phyloP scores from a whole-genome alignment of 2,888 invertebrate species.

The Clostera curtula region DNA sequence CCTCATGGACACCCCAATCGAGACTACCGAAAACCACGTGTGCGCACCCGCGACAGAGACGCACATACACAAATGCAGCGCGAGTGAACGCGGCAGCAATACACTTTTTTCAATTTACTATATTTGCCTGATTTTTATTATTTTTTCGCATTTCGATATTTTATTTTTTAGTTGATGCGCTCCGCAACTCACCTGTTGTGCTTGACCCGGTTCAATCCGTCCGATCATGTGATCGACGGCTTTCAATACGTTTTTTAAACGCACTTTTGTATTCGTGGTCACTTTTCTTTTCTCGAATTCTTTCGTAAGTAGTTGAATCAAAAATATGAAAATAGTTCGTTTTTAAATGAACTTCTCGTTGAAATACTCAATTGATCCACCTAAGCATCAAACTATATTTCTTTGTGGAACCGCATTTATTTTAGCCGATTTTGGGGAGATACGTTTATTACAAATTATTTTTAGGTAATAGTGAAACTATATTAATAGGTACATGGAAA shows the following conservation, averaged over 20 bases:
- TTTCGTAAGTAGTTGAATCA: no score
- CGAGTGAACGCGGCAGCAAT: slow-evolving; percentile 37
- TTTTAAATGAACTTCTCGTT: no score
- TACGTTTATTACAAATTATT: no score
- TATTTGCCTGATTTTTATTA: slow-evolving; percentile 72
- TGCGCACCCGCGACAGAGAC: slow-evolving; percentile 56
- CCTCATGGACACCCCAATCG: slow-evolving; percentile 29
- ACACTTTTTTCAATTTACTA: slow-evolving; percentile 73
- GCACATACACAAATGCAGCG: slow-evolving; percentile 18
- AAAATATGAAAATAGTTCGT: no score
- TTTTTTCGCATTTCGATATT: slow-evolving; percentile 75
- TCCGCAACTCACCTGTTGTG: slow-evolving; percentile 72
- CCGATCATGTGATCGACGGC: slow-evolving; percentile 67
- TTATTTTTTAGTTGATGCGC: slow-evolving; percentile 75
- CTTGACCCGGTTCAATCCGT: slow-evolving; percentile 72
- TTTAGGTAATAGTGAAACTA: no score
- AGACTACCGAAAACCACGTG: slow-evolving; percentile 59
- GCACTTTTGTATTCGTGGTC: no score
- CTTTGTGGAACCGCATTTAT: no score
- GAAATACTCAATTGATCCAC: no score
- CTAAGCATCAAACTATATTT: no score
- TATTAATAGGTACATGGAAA: no score
- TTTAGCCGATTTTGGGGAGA: no score
- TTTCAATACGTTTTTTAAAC: slow-evolving; percentile 52
- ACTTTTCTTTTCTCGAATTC: no score